A percentile compares a stretch with the other conserved stretches of the same genome.
Evolutionary conservation across 2,113 vertebrate species (phyloP).

Genomic region (Oreochromis aureus): DNA sequence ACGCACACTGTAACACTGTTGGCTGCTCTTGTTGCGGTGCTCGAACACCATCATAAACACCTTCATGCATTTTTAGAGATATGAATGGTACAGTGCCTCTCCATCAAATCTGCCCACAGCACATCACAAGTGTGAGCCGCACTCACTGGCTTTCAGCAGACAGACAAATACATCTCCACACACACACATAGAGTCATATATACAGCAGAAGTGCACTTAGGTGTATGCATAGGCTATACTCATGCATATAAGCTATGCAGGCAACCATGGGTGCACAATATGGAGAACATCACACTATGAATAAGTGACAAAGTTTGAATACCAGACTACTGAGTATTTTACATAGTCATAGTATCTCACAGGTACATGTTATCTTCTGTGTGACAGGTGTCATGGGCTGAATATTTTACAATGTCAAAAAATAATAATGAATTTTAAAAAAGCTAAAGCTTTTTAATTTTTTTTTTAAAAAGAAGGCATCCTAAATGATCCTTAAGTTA

Average conservation of each 20-base stretch:
- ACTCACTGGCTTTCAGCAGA: neutral
- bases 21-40: neutral
- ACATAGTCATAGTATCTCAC: neutral
- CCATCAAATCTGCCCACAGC: slow-evolving; percentile 42
- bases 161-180: neutral
- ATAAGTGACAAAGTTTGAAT: neutral
- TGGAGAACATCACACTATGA: neutral
- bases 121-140: slow-evolving; percentile 12
- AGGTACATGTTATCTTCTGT: neutral
- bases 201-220: neutral
- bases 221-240: neutral
- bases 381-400: slow-evolving; percentile 16
- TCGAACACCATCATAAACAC: slow-evolving; percentile 24
- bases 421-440: neutral
- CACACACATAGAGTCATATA: neutral
- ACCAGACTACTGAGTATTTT: neutral
- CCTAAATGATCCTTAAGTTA: neutral
- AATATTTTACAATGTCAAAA: neutral
- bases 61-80: slow-evolving; percentile 34
- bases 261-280: neutral
- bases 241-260: neutral
- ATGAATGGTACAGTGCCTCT: slow-evolving; percentile 43
- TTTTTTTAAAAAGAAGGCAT: neutral
- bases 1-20: neutral
- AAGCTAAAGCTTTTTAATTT: neutral